Percentiles rank a stretch among this genome's conserved stretches.
Conservation (phyloP, 2,113 vertebrate genomes). For the Tauraco erythrolophus region DNA sequence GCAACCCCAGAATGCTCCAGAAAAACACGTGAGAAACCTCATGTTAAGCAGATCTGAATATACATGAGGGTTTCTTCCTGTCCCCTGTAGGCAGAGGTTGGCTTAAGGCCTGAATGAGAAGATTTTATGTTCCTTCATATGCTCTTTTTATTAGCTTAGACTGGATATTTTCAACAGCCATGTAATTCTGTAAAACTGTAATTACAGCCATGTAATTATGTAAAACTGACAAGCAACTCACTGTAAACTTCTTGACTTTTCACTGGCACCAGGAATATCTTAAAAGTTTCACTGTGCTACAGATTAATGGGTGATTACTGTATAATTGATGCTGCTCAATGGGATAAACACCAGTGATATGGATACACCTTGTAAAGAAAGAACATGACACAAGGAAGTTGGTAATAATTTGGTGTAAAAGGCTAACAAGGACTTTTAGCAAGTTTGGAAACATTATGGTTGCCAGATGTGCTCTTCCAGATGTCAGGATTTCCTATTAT, state of each 20-base stretch:
- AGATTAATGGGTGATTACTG: not conserved
- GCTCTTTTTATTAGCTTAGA: not conserved
- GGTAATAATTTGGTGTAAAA: conserved; percentile 35
- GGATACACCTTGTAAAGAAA: conserved; percentile 13
- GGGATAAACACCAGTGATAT: not conserved
- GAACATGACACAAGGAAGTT: not conserved
- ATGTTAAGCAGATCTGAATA: not conserved
- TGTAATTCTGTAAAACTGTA: not conserved
- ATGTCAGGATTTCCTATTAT: conserved; percentile 67
- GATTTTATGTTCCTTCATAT: not conserved
- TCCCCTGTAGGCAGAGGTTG: not conserved
- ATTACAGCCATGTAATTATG: not conserved
- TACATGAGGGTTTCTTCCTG: not conserved
- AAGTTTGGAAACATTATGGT: conserved; percentile 28
- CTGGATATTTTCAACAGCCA: not conserved
- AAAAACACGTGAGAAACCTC: not conserved
- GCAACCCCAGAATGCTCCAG: not conserved
- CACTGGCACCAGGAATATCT: not conserved
- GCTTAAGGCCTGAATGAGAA: not conserved
- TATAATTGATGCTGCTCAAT: not conserved
- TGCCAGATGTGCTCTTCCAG: conserved; percentile 66
- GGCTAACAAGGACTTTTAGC: conserved; percentile 5
- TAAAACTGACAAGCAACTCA: not conserved
- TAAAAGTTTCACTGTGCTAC: not conserved
- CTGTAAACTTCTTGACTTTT: not conserved